Conservation (phyloP, 2,888 invertebrate species). For the Harpagoxenus sublaevis region DNA sequence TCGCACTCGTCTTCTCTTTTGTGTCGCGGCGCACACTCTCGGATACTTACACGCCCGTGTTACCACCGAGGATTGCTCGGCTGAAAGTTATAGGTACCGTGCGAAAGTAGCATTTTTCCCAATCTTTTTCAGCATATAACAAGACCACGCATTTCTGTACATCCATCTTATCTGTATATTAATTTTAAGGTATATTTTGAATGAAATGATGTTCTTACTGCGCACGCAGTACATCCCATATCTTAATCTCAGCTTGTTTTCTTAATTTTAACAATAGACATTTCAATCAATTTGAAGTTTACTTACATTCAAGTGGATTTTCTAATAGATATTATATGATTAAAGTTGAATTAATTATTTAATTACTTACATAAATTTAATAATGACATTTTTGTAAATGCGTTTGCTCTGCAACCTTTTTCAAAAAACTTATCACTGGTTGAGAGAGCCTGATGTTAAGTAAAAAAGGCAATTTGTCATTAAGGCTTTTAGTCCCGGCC, state of each 20-base stretch:
- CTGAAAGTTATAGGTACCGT: constrained; percentile 18
- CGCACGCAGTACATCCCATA: too few species aligned
- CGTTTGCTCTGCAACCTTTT: too few species aligned
- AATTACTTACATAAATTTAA: too few species aligned
- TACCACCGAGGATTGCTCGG: constrained; percentile 11
- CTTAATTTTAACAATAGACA: too few species aligned
- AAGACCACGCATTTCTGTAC: not conserved
- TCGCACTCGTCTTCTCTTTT: constrained; percentile 47
- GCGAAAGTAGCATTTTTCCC: constrained; percentile 8
- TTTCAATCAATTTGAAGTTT: too few species aligned
- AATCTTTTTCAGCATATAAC: not conserved
- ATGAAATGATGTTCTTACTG: not conserved
- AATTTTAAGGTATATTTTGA: not conserved
- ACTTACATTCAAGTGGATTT: too few species aligned
- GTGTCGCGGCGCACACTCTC: constrained; percentile 17
- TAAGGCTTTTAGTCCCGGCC: constrained; percentile 18
- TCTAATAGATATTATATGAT: too few species aligned
- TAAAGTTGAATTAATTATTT: too few species aligned
- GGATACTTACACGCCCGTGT: constrained; percentile 7
- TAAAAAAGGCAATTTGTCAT: constrained; percentile 2
- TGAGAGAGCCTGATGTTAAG: not conserved
- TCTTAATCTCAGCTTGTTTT: too few species aligned
- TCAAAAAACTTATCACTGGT: too few species aligned
- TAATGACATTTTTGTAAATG: too few species aligned
- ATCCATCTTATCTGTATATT: not conserved